These are phyloP conservation scores for Euglossa dilemma DNA, from an alignment of 1,140 invertebrate species.

Conservation along the genomic window DNA sequence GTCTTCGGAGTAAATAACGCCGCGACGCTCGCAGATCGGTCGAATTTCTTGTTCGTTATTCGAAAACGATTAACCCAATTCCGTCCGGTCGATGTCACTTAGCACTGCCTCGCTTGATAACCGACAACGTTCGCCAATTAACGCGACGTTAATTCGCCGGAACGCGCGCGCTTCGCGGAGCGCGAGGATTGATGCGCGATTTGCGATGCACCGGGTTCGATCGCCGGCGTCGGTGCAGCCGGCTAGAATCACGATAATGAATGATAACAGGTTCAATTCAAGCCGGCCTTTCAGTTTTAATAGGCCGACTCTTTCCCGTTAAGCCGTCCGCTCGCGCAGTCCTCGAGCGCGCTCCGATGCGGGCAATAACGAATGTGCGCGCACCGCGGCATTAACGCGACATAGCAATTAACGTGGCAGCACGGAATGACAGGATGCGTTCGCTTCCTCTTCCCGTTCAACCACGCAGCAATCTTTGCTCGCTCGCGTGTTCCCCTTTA, in stretches of 20 bases:
- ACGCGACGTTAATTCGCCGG: constrained; percentile 19
- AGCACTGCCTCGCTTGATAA: constrained; percentile 3
- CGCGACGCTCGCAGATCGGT: neutral
- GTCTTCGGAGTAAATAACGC: neutral
- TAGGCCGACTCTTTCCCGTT: constrained; percentile 27
- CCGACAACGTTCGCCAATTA: constrained; percentile 38
- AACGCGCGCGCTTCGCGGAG: neutral
- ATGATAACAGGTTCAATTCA: constrained; percentile 58
- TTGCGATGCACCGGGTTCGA: constrained; percentile 19
- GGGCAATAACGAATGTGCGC: constrained; percentile 6
- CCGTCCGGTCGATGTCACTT: neutral
- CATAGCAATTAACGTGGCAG: constrained; percentile 51
- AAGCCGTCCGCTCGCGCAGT: neutral
- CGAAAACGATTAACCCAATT: constrained; percentile 28
- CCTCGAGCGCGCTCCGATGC: neutral
- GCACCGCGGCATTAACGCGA: constrained; percentile 33
- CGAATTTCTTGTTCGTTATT: constrained; percentile 17
- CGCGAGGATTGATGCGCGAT: constrained; percentile 17
- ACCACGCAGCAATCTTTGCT: neutral
- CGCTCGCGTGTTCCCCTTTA: neutral
- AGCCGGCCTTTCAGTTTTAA: constrained; percentile 54
- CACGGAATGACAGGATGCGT: constrained; percentile 51
- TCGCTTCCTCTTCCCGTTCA: constrained; percentile 38
- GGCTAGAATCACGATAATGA: constrained; percentile 55
- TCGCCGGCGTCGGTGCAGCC: constrained; percentile 50